phyloP scores from a whole-genome alignment of 2,888 invertebrate species.

The Oscheius sp. region DNA sequence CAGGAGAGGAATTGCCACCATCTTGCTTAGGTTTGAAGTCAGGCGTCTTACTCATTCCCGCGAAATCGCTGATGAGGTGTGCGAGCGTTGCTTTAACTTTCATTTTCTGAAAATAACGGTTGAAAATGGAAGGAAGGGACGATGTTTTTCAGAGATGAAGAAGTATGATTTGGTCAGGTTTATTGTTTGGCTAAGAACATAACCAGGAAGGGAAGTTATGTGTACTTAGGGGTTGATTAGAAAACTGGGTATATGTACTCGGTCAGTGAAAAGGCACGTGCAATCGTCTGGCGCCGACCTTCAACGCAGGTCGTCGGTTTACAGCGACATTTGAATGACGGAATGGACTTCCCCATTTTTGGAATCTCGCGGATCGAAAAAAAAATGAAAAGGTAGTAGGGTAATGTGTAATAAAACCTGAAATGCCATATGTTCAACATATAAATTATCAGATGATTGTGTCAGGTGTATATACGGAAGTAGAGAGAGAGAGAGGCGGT shows the following conservation, averaged over 20 bases:
- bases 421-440: not conserved
- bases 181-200: not conserved
- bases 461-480: not conserved
- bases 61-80: constrained; percentile 61
- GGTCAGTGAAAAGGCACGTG: constrained; percentile 11
- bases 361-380: not conserved
- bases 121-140: not conserved
- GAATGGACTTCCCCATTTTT: constrained; percentile 13
- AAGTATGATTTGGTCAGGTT: not conserved
- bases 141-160: not conserved
- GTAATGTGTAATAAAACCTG: not conserved
- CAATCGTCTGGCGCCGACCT: constrained; percentile 17
- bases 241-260: constrained; percentile 1
- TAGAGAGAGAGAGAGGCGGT: not conserved
- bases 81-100: constrained; percentile 54
- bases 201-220: not conserved
- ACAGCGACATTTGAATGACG: constrained; percentile 6
- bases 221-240: not conserved
- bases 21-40: constrained; percentile 44
- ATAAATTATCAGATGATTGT: not conserved
- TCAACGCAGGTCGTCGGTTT: constrained; percentile 18
- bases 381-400: not conserved
- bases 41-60: constrained; percentile 57
- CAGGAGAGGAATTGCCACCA: not conserved
- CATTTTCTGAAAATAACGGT: constrained; percentile 17